phyloP scores from a whole-genome alignment of 2,888 invertebrate species.

The Belgica antarctica region DNA sequence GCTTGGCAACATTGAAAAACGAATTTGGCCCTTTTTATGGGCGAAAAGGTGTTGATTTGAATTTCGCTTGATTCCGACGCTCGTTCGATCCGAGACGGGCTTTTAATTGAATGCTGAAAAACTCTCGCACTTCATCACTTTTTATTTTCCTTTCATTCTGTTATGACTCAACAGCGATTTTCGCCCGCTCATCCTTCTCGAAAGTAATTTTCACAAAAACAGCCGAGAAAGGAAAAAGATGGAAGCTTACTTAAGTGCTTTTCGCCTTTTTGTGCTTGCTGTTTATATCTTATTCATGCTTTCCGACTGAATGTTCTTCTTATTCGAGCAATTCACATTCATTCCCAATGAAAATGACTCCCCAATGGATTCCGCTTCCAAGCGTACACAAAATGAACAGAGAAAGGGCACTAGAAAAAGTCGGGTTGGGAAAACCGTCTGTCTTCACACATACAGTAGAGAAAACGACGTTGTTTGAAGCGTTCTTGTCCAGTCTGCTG shows the following conservation, averaged over 20 bases:
- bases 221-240: background rate
- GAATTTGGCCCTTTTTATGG: background rate
- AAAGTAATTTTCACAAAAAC: background rate
- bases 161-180: conserved; percentile 6
- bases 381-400: background rate
- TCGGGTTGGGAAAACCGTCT: background rate
- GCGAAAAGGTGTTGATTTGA: too few species aligned
- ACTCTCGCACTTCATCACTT: background rate
- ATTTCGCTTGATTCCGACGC: too few species aligned
- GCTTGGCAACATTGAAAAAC: background rate
- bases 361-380: background rate
- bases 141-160: background rate
- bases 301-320: conserved; percentile 15
- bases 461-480: too few species aligned
- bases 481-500: too few species aligned
- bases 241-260: conserved; percentile 3
- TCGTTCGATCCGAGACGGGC: too few species aligned
- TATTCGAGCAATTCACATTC: background rate
- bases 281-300: conserved; percentile 9
- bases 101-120: background rate
- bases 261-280: background rate
- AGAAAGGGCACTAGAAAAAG: background rate
- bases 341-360: conserved; percentile 17
- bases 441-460: conserved; percentile 7
- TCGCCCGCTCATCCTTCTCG: background rate